These are phyloP conservation scores for Adelges cooleyi DNA, from an alignment of 1,140 invertebrate species.

Conservation along the genomic window DNA sequence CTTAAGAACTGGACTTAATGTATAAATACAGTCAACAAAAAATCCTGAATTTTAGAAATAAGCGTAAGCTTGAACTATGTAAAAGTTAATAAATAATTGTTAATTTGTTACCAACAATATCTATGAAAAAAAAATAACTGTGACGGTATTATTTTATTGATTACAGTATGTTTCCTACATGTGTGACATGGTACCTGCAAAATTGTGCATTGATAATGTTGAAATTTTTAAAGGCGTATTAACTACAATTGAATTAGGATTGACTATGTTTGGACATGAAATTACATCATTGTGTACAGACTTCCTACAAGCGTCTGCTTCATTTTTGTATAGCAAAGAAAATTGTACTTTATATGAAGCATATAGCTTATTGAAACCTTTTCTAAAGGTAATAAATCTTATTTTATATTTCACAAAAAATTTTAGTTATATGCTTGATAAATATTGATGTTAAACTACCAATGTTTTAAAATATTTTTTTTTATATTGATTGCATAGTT, in stretches of 20 bases:
- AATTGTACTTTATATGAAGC: slow-evolving; percentile 33
- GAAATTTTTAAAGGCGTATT: slow-evolving; percentile 50
- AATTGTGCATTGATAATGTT: slow-evolving; percentile 43
- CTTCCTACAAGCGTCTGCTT: slow-evolving; percentile 43
- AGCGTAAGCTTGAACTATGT: too few species aligned
- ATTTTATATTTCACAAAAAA: too few species aligned
- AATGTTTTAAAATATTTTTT: slow-evolving; percentile 24
- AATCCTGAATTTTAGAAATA: too few species aligned
- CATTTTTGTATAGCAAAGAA: slow-evolving; percentile 41
- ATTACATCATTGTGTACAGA: slow-evolving; percentile 52
- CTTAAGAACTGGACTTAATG: too few species aligned
- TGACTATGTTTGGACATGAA: slow-evolving; percentile 54
- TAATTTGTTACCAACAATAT: too few species aligned
- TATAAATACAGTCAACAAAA: too few species aligned
- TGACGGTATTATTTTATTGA: too few species aligned
- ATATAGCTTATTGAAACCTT: slow-evolving; percentile 46
- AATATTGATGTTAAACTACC: not conserved
- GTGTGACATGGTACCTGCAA: slow-evolving; percentile 55
- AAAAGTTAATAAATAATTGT: too few species aligned
- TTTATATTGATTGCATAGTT: slow-evolving; percentile 41
- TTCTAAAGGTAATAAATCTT: slow-evolving; percentile 49
- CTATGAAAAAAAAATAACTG: too few species aligned
- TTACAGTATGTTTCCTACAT: slow-evolving; percentile 51
- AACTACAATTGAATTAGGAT: slow-evolving; percentile 53
- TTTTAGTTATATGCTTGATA: not conserved